Conservation (phyloP, 1,140 invertebrate genomes). For the Hylaeus volcanicus region DNA sequence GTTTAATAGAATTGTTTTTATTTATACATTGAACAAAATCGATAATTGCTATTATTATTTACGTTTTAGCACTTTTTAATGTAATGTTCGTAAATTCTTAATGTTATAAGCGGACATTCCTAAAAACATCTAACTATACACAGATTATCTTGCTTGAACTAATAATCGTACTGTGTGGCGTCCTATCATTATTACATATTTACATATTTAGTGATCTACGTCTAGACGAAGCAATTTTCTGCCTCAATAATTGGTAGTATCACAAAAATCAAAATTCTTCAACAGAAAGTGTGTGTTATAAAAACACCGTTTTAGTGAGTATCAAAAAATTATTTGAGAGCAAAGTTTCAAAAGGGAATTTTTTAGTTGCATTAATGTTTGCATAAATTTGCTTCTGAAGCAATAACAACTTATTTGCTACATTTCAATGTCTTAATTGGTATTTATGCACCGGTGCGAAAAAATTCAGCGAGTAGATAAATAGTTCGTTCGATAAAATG, state of each 20-base stretch:
- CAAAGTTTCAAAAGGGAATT: neutral
- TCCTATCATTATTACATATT: conserved; percentile 67
- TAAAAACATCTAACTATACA: conserved; percentile 69
- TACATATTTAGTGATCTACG: conserved; percentile 41
- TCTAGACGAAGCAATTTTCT: conserved; percentile 53
- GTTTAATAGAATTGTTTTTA: conserved; percentile 59
- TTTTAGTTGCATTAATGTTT: neutral
- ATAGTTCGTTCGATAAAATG: conserved; percentile 47
- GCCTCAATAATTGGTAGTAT: conserved; percentile 3
- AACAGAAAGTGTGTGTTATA: neutral
- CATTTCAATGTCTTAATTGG: conserved; percentile 31
- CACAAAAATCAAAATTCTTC: conserved; percentile 21
- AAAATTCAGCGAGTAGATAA: conserved; percentile 43
- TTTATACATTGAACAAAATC: conserved; percentile 62
- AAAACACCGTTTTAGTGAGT: neutral
- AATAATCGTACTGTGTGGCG: conserved; percentile 66
- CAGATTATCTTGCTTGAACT: conserved; percentile 72
- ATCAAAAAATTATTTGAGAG: neutral
- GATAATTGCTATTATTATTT: conserved; percentile 61
- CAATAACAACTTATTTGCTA: conserved; percentile 36
- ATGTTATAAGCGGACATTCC: conserved; percentile 48
- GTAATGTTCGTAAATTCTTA: conserved; percentile 52
- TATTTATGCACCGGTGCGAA: conserved; percentile 41
- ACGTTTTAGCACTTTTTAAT: conserved; percentile 53
- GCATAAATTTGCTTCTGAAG: conserved; percentile 45